Percentiles rank a stretch among this genome's conserved stretches.
phyloP scores from a whole-genome alignment of 2,113 vertebrate species.

The Syngnathus typhle region DNA sequence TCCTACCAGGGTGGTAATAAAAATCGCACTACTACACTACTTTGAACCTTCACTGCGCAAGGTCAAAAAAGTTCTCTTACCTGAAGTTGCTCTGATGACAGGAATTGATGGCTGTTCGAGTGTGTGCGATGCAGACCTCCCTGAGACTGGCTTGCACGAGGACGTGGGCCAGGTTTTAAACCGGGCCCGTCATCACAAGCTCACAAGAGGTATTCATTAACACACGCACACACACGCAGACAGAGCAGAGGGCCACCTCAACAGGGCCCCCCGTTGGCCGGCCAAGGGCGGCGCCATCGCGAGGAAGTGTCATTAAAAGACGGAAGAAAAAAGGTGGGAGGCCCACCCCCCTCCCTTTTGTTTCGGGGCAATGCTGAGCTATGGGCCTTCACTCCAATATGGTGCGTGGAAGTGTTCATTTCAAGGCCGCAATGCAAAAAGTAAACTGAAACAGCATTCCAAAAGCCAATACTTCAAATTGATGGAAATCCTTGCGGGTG shows the following conservation, averaged over 20 bases:
- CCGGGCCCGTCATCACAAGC: conserved; percentile 26
- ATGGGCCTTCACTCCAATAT: background rate
- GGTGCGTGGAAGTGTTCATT: background rate
- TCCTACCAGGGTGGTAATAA: conserved; percentile 18
- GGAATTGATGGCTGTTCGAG: conserved; percentile 24
- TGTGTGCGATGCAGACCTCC: conserved; percentile 20
- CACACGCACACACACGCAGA: conserved; percentile 6
- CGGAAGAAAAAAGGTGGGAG: background rate
- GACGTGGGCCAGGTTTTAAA: conserved; percentile 62
- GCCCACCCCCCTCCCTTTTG: background rate
- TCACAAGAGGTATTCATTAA: conserved; percentile 42
- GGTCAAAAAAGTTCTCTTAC: conserved; percentile 39
- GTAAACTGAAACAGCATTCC: too few relatives aligned
- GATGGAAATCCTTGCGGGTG: too few relatives aligned
- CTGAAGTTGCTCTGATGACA: conserved; percentile 28
- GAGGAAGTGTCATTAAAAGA: conserved; percentile 40
- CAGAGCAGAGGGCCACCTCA: conserved; percentile 35
- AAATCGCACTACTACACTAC: too few relatives aligned
- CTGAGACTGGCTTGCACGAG: conserved; percentile 38
- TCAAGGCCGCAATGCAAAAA: too few relatives aligned
- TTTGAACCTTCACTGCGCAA: background rate
- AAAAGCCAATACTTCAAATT: too few relatives aligned
- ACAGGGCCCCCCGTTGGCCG: conserved; percentile 55
- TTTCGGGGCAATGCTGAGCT: background rate
- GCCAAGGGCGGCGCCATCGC: conserved; percentile 50